Evolutionary conservation across 2,113 vertebrate species (phyloP).

Genomic region (Noctilio leporinus): DNA sequence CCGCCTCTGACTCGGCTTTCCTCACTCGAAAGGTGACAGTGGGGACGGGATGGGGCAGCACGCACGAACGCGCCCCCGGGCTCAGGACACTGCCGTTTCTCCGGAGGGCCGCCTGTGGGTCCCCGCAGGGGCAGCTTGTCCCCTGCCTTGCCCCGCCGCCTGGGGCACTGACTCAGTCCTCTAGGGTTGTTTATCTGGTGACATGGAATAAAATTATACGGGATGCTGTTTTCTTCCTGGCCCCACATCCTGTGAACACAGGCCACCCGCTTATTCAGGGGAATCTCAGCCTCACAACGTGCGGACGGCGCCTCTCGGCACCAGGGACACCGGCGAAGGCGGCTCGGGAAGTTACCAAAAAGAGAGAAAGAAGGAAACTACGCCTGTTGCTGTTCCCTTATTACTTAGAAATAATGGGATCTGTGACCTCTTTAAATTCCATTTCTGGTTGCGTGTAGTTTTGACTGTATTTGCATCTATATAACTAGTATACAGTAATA

Average conservation of each 20-base stretch:
- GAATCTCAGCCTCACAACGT: neutral
- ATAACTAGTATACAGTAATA: neutral
- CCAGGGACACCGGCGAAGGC: neutral
- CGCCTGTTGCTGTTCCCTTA: fast-evolving
- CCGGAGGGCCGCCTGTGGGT: neutral
- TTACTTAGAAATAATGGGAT: neutral
- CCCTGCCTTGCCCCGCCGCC: neutral
- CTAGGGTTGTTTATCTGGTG: slow-evolving; percentile 29
- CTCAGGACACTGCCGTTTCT: neutral
- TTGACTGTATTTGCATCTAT: neutral
- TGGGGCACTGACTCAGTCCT: neutral
- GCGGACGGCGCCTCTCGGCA: neutral
- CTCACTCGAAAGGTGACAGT: neutral
- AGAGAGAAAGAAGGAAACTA: neutral
- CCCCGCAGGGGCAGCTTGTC: neutral
- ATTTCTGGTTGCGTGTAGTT: no score
- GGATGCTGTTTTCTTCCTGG: neutral
- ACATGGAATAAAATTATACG: neutral
- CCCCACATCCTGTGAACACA: neutral
- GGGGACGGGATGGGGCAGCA: no score
- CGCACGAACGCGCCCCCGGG: fast-evolving
- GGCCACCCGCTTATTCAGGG: neutral
- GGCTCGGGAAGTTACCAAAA: slow-evolving; percentile 36
- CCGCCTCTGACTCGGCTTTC: neutral
- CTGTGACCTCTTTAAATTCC: neutral